phyloP scores from a whole-genome alignment of 2,797 vertebrate genomes.

The Melanotaenia nigrans region DNA sequence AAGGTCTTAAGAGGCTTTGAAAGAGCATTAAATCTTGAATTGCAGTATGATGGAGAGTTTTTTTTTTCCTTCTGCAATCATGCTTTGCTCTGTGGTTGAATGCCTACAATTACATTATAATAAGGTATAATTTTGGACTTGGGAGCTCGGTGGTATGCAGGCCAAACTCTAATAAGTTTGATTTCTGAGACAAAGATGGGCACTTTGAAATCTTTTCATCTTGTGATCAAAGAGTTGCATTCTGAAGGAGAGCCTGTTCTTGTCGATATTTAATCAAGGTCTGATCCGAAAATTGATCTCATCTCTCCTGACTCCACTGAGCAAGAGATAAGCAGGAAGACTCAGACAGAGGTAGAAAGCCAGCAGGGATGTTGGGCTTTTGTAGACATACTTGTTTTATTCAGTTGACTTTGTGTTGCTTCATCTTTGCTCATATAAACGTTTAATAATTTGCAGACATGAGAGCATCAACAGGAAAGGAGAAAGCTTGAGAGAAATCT shows the following conservation, averaged over 20 bases:
- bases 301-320: slow-evolving; percentile 41
- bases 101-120: slow-evolving; percentile 33
- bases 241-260: slow-evolving; percentile 35
- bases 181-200: slow-evolving; percentile 56
- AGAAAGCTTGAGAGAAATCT: background rate
- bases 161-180: slow-evolving; percentile 41
- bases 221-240: slow-evolving; percentile 53
- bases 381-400: background rate
- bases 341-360: slow-evolving; percentile 5
- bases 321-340: slow-evolving; percentile 49
- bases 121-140: slow-evolving; percentile 16
- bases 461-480: slow-evolving; percentile 3
- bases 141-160: background rate
- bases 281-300: slow-evolving; percentile 61
- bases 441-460: slow-evolving; percentile 14
- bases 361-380: background rate
- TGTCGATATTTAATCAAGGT: slow-evolving; percentile 70
- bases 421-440: slow-evolving; percentile 5
- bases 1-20: too few species aligned
- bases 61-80: slow-evolving; percentile 28
- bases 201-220: slow-evolving; percentile 58
- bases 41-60: slow-evolving; percentile 21
- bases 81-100: slow-evolving; percentile 24
- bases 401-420: background rate
- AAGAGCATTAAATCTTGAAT: background rate